Base-by-base conservation (phyloP, 1,140 invertebrate genomes). In the Thaumatotibia leucotreta region DNA sequence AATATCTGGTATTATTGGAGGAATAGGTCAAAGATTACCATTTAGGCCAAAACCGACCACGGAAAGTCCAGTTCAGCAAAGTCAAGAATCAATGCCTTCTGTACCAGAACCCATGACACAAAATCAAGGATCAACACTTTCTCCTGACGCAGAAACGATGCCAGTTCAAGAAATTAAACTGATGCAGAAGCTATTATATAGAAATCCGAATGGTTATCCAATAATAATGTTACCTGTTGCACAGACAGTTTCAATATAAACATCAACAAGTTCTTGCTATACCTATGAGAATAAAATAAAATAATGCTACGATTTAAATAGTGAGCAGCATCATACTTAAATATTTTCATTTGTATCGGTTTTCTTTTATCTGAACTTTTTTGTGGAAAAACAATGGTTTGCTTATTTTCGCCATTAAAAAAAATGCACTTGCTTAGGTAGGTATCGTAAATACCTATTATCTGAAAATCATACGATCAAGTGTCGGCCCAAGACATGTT, bases 1-100 rank as follows among this genome's bases (percentile, higher is more conserved):
- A 4, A 87, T 89, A 22, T 63, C 79, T 0, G 67, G 79, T 22
- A 84, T 88, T 0, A 83, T 88, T 64, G 76, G 79, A n/a, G 77
- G 81, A 2, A 84, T 88, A 3, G 79, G 80, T 9, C 81, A 84
- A 64, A 66, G 77, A 62, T 45, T 76, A 11, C 83, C 83, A 1
- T 80, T 87, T 11, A 72, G 62, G 14, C 70, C 72, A 23, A 63
- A 33, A 14, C 58, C 33, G 17, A 29, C 62, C 54, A 69, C 52
- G 1, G 52, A 58, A 29, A 58, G 61, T 33, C 29, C 32, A 62
- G 17, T 62, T 17, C 52, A 33, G 23, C 23, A 58, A 58, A 58
- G 8, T 27, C 52, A 58, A 31, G 52, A 58, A 58, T 14, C 27
- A 14, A 14, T 31, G 6, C 9, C 31, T 10, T 6, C 61, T 10